Percentiles rank a stretch among this genome's conserved stretches.
Evolutionary conservation across 2,113 vertebrate species (phyloP).

Genomic region (Bubo blakistoni): DNA sequence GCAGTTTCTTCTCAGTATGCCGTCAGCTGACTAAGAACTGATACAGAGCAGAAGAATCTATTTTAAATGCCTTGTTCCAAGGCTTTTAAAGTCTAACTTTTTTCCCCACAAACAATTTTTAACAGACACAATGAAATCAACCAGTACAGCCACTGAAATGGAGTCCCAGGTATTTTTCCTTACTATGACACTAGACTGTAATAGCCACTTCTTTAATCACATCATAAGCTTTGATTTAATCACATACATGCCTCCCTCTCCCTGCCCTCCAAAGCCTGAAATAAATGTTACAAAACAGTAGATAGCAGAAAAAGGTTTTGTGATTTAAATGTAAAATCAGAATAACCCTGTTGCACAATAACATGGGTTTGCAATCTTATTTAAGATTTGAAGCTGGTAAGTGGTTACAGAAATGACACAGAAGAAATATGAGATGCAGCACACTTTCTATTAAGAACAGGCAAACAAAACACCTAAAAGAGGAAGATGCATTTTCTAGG

Average conservation of each 20-base stretch:
- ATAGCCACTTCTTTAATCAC: background rate
- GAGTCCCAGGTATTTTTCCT: background rate
- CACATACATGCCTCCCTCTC: background rate
- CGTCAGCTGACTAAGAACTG: background rate
- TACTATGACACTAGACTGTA: background rate
- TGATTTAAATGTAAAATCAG: background rate
- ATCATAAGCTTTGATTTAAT: background rate
- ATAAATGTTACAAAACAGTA: background rate
- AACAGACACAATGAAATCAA: background rate
- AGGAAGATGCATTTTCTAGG: background rate
- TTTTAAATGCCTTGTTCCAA: background rate
- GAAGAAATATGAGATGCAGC: background rate
- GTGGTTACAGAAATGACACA: background rate
- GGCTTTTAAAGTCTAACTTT: background rate
- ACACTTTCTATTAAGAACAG: background rate
- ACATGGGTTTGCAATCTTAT: background rate
- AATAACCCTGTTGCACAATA: background rate
- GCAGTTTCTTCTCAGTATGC: background rate
- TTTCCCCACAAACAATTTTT: background rate
- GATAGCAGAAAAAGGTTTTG: background rate
- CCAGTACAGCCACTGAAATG: background rate
- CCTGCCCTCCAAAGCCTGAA: background rate
- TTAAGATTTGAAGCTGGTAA: background rate
- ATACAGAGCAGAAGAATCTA: background rate
- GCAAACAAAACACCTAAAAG: background rate